Base-by-base conservation (phyloP, 2,888 invertebrate genomes). In the Drosophila silvestris region DNA sequence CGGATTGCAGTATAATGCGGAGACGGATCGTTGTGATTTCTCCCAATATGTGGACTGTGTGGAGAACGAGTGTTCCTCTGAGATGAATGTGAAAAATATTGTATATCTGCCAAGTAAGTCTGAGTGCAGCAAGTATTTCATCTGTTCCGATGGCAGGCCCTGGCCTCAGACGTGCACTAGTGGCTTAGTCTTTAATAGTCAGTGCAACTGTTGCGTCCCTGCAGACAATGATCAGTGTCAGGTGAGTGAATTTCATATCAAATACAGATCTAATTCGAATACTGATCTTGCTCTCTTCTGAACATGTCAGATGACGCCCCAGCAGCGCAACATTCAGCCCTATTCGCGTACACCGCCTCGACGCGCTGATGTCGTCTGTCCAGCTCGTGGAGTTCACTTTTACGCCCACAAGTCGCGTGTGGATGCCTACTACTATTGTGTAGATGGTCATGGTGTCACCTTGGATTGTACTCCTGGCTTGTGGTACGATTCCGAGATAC, bases 391-490 rank as follows among this genome's bases (percentile, higher is more conserved):
- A 9, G 59, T 82, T 4, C 74, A 89, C 37, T 93, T 92, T 56
- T 85, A 77, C 64, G 73, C 91, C 1, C 91, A 92, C 71, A 78
- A 74, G 30, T 65, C 70, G 1, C 82, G 86, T 14, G 57, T 35
- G 26, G 82, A 85, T 41, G 82, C 91, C 28, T 93, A 93, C 47
- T 91, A 91, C 68, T 91, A 91, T 68, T 93, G 93, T 50, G 60
- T 91, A n/a, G 78, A 92, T 37, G 93, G 93, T 2, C 81, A 79
- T 22, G 93, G 93, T 33, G 77, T 93, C 5, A 76, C 91, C 4
- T 67, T 93, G 56, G 91, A 92, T 26, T 93, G 93, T 50, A 90
- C 93, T 3, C 93, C 93, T 4, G 93, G 93, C 5, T 68, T 93
- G 19, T 53, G 81, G 3, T 93, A 84, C 66, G 93, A 93, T 68